Evolutionary conservation across 2,888 invertebrate species (phyloP), one percentile per base, ranked within the genome.

Genomic region (Ennomos quercinarius): DNA sequence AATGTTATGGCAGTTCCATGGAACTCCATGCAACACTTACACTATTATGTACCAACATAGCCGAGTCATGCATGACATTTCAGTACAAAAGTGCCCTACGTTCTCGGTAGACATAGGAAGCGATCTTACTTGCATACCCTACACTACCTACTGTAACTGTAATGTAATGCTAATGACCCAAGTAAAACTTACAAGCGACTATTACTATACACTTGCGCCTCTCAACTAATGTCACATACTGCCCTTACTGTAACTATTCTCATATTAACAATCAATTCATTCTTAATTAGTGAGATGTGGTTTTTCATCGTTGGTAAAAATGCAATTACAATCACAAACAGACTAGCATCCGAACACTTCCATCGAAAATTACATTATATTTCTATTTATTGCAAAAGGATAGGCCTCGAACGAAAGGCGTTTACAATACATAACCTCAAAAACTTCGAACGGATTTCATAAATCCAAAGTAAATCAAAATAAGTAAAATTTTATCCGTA

Each of bases 321-420:
- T 90, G 90, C 90, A 91, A 87, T 85, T 86, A 87, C 87, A 83
- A 91, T 91, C 90, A 91, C 90, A 86, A 80, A 88, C 88, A 89
- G 91, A 92, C 91, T 91, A 92, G 91, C 89, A 86, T 87, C 84
- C 87, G 83, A 89, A 84, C 87, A 87, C 83, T 78, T 27, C 84
- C 83, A 84, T 87, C 83, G 77, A 85, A 86, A 84, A 81, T 83
- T 84, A 84, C 84, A 86, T 83, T 83, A 27, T 17, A 81, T 83
- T 83, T 81, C 67, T 78, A 79, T 81, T 86, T 84, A 87, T 85
- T 87, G 87, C 86, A 86, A 84, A 65, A 81, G 85, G 86, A 87
- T 86, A 89, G 89, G 87, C 87, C 87, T 87, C 84, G 79, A 89
- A 87, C 83, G 77, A 83, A 87, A 86, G 83, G 83, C 85, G 75